phyloP scores from a whole-genome alignment of 2,888 invertebrate genomes.

The Apoderus coryli region DNA sequence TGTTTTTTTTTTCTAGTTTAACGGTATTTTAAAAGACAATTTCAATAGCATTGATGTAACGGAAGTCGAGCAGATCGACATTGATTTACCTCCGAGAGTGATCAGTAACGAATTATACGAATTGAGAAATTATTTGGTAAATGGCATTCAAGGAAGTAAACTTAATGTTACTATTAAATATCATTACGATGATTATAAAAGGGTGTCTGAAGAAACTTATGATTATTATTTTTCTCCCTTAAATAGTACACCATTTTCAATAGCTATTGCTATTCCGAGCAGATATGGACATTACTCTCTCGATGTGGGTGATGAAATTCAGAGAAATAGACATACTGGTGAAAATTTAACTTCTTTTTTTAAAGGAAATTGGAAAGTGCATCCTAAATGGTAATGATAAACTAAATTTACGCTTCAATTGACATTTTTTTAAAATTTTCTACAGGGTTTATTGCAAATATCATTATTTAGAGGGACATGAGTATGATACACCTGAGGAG shows the following conservation, averaged over 20 bases:
- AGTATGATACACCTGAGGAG: slow-evolving; percentile 55
- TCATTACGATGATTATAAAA: slow-evolving; percentile 73
- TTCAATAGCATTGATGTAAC: slow-evolving; percentile 93
- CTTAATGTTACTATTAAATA: slow-evolving; percentile 55
- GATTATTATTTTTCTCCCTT: slow-evolving; percentile 75
- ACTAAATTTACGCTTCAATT: slow-evolving; percentile 1
- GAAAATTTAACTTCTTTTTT: slow-evolving; percentile 61
- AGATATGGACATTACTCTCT: slow-evolving; percentile 62
- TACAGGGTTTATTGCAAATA: slow-evolving; percentile 75
- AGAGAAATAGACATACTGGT: slow-evolving; percentile 48
- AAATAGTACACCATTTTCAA: slow-evolving; percentile 68
- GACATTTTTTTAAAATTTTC: slow-evolving; percentile 1
- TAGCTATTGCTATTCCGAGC: slow-evolving; percentile 72
- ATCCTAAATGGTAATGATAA: slow-evolving; percentile 61
- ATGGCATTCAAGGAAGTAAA: slow-evolving; percentile 50
- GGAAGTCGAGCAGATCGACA: slow-evolving; percentile 72
- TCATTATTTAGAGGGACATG: slow-evolving; percentile 66
- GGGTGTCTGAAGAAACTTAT: slow-evolving; percentile 64
- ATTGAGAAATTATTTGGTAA: slow-evolving; percentile 57
- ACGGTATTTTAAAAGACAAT: slow-evolving; percentile 36
- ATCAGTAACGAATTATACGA: slow-evolving; percentile 41
- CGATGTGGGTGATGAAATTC: slow-evolving; percentile 63
- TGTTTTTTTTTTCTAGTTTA: too few relatives aligned
- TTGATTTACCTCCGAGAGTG: slow-evolving; percentile 42
- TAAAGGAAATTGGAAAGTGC: slow-evolving; percentile 61